Conservation (phyloP, 2,888 invertebrate species). For the Caenorhabditis sp. region DNA sequence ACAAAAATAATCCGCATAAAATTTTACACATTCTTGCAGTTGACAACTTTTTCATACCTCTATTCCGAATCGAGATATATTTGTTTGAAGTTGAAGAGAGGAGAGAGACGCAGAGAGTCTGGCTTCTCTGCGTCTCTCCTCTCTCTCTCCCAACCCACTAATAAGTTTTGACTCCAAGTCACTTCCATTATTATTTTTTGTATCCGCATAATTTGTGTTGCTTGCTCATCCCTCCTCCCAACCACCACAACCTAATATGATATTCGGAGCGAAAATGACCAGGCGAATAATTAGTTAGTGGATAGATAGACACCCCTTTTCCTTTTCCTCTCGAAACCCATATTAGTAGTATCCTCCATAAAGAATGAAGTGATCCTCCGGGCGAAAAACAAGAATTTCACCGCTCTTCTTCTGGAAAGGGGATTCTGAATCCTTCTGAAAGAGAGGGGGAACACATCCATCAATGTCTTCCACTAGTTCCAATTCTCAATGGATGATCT, state of each 20-base stretch:
- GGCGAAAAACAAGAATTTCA: not conserved
- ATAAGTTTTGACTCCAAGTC: not conserved
- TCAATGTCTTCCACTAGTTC: slow-evolving; percentile 24
- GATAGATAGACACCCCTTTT: slow-evolving; percentile 18
- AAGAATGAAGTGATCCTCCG: slow-evolving; percentile 18
- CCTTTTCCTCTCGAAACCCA: slow-evolving; percentile 8
- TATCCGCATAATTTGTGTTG: slow-evolving; percentile 32
- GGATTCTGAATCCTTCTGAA: not conserved
- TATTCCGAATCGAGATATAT: too few species aligned
- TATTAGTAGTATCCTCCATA: slow-evolving; percentile 56
- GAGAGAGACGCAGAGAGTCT: not conserved
- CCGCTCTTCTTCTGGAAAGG: not conserved
- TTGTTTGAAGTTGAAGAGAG: too few species aligned
- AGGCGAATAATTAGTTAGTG: slow-evolving; percentile 11
- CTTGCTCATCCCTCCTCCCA: not conserved
- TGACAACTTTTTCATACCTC: not conserved
- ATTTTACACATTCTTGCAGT: not conserved
- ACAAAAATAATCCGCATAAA: not conserved
- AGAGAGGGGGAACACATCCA: slow-evolving; percentile 29
- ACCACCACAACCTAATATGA: not conserved
- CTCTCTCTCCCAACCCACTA: not conserved
- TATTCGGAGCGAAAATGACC: slow-evolving; percentile 14
- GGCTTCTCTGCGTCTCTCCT: not conserved
- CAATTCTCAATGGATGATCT: slow-evolving; percentile 36
- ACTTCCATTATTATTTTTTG: slow-evolving; percentile 1